Conservation (phyloP, 2,113 vertebrate genomes). For the Desmodus rotundus region DNA sequence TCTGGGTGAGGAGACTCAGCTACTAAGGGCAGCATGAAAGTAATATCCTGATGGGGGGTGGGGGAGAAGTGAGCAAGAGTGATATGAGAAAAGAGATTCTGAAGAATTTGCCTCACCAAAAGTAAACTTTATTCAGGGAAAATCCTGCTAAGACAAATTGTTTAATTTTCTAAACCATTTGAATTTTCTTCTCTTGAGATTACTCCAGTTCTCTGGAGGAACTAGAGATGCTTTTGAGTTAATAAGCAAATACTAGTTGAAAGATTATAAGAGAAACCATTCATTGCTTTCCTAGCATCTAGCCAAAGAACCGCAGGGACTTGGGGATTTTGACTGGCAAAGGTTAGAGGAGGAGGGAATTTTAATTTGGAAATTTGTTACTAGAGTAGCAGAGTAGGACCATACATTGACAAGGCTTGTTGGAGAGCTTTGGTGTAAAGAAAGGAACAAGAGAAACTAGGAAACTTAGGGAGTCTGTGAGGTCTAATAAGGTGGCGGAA, state of each 20-base stretch:
- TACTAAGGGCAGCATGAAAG: not conserved
- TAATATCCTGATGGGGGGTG: not conserved
- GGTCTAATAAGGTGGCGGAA: not conserved
- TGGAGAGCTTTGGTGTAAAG: not conserved
- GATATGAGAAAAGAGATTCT: not conserved
- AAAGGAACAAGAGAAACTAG: not conserved
- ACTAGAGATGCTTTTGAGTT: slow-evolving; percentile 9
- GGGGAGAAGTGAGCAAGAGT: not conserved
- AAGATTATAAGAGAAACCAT: not conserved
- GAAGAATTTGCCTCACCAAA: not conserved
- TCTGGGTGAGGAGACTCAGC: not conserved
- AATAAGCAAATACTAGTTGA: slow-evolving; percentile 31
- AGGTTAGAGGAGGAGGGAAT: not conserved
- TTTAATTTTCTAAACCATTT: slow-evolving; percentile 36
- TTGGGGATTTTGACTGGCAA: not conserved
- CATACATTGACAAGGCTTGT: not conserved
- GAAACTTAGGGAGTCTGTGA: not conserved
- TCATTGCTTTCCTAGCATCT: not conserved
- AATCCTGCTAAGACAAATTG: not conserved
- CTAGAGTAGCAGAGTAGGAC: not conserved
- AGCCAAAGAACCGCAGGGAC: not conserved
- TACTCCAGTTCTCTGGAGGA: slow-evolving; percentile 23
- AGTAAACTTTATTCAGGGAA: not conserved
- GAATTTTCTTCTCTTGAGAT: slow-evolving; percentile 1
- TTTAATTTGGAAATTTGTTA: slow-evolving; percentile 28